Percentiles rank a stretch among this genome's conserved stretches.
These are phyloP conservation scores for Drosophila simulans DNA, from an alignment of 1,140 invertebrate genomes.

Conservation along the genomic window DNA sequence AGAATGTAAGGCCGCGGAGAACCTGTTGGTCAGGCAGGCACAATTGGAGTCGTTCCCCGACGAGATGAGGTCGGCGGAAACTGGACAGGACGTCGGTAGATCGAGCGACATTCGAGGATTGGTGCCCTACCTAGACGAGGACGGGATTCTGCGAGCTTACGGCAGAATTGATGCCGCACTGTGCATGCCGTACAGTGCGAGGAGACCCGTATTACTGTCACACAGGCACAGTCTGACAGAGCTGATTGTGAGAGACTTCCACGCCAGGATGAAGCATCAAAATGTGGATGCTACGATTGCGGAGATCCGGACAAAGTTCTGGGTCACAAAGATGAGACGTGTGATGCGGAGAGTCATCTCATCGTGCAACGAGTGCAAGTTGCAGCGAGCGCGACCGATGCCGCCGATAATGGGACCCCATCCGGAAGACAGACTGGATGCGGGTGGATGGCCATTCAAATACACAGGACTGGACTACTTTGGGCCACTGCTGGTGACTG, in stretches of 20 bases:
- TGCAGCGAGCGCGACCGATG: neutral
- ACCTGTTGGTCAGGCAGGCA: slow-evolving; percentile 8
- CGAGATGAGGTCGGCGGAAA: neutral
- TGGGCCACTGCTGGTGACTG: slow-evolving; percentile 12
- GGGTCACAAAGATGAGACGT: slow-evolving; percentile 3
- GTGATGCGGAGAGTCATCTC: neutral
- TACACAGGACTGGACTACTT: too few species aligned
- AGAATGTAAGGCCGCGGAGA: slow-evolving; percentile 1
- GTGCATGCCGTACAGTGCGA: slow-evolving; percentile 17
- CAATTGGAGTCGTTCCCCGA: slow-evolving; percentile 6
- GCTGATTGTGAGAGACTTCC: neutral
- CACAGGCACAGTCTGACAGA: slow-evolving; percentile 4
- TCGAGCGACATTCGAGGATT: slow-evolving; percentile 3
- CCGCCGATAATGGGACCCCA: neutral
- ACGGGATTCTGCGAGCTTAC: slow-evolving; percentile 3
- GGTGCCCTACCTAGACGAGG: neutral
- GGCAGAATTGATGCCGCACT: slow-evolving; percentile 10
- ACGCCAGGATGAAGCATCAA: slow-evolving; percentile 12
- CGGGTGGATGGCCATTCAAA: too few species aligned
- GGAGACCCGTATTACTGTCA: slow-evolving; percentile 7
- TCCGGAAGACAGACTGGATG: neutral
- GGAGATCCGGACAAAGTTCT: slow-evolving; percentile 19
- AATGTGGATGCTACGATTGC: slow-evolving; percentile 22
- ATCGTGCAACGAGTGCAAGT: neutral
- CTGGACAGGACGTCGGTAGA: neutral